Evolutionary conservation across 2,113 vertebrate genomes (phyloP).

Genomic region (Dipodomys merriami): DNA sequence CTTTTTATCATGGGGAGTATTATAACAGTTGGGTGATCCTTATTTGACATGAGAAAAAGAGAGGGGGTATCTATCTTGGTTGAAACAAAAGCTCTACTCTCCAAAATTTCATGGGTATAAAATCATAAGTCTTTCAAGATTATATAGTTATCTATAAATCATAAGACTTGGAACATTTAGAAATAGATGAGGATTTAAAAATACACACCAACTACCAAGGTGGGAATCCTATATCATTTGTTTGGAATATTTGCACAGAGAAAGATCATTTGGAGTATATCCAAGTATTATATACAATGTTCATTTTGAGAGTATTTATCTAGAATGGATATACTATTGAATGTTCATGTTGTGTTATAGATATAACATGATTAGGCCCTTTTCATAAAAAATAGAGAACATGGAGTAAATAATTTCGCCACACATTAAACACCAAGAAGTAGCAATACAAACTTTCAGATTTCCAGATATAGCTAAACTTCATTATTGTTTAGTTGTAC

Average conservation of each 20-base stretch:
- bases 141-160: not conserved
- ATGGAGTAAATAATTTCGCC: not conserved
- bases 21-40: not conserved
- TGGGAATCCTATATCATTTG: not conserved
- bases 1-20: not conserved
- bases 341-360: not conserved
- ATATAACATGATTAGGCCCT: not conserved
- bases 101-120: not conserved
- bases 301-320: not conserved
- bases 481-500: not conserved
- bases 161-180: not conserved
- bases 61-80: not conserved
- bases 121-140: not conserved
- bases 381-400: not conserved
- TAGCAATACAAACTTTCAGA: not conserved
- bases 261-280: not conserved
- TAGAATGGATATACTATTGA: not conserved
- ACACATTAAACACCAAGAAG: not conserved
- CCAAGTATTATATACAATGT: not conserved
- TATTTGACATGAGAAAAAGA: not conserved
- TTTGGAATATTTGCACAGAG: not conserved
- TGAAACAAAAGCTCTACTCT: not conserved
- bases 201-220: not conserved
- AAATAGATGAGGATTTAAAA: not conserved
- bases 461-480: not conserved